Base-by-base conservation (phyloP, 2,797 vertebrate genomes). In the Nasua narica region DNA sequence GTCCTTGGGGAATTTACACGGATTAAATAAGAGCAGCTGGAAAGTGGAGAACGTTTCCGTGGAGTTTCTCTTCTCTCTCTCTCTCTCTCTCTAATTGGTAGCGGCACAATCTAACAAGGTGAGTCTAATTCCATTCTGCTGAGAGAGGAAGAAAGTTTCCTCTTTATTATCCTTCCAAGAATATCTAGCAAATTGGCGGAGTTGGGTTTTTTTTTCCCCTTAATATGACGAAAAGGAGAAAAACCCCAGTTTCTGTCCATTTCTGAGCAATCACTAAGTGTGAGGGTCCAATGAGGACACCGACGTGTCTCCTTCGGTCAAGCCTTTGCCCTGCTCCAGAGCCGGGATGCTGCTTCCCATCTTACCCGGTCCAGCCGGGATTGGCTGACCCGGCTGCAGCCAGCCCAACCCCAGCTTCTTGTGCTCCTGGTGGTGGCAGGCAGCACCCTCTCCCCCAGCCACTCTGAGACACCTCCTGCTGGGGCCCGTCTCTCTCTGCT, bases 71-170 rank as follows among this genome's bases (percentile, higher is more conserved):
- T 86, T 52, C 84, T 85, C 60, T 69, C 79, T 72, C 43, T 82
- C 40, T 40, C 50, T 54, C 54, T 56, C 54, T 56, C 46, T 96
- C 86, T 98, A 96, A 97, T 89, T 96, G 96, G 95, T 65, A 97
- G 77, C 52, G 74, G 46, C 62, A 65, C 67, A 29, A 4, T 79
- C 79, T 76, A 98, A 97, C 95, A 90, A 97, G 93, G 96, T 91
- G 94, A 97, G 65, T 88, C 91, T 83, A 85, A 97, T 96, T 95
- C 87, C 69, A 69, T 97, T 97, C 96, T 97, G 97, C 97, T 97
- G 97, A 97, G 96, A 79, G 79, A 95, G 92, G 65, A 94, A 86
- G 91, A 97, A 95, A 98, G 96, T 97, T 98, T 95, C 46, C 69
- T 76, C 89, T 96, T 97, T 97, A 90, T 98, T 96, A 94, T 94